These are phyloP conservation scores for Centropristis striata DNA, from an alignment of 2,113 vertebrate species.

Conservation along the genomic window DNA sequence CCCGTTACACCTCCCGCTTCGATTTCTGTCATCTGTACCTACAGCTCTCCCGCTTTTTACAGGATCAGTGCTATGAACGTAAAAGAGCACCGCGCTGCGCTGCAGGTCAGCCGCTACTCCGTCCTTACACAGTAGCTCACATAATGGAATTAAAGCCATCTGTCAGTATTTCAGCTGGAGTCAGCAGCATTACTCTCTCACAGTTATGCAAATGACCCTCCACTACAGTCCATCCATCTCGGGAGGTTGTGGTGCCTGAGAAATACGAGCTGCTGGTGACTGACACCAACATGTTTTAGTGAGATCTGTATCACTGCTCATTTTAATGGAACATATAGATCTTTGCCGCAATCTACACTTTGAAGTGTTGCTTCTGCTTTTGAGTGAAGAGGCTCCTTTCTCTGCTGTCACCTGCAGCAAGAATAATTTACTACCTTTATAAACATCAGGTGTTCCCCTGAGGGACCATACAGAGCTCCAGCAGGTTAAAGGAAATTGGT, in stretches of 20 bases:
- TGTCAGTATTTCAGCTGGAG: constrained; percentile 62
- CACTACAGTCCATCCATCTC: constrained; percentile 40
- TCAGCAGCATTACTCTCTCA: constrained; percentile 66
- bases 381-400: constrained; percentile 5
- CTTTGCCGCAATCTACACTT: neutral
- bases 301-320: constrained; percentile 29
- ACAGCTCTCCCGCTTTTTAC: constrained; percentile 3
- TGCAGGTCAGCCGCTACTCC: constrained; percentile 46
- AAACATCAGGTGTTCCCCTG: neutral
- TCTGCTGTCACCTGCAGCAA: constrained; percentile 4
- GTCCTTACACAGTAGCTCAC: constrained; percentile 51
- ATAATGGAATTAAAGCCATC: constrained; percentile 75
- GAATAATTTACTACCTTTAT: neutral
- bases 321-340: constrained; percentile 47
- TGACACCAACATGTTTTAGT: constrained; percentile 38
- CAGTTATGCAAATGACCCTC: constrained; percentile 59
- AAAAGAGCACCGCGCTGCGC: constrained; percentile 12
- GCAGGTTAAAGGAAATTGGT: constrained; percentile 6
- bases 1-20: constrained; percentile 33
- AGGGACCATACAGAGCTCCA: neutral
- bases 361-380: constrained; percentile 10
- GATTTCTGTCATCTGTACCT: constrained; percentile 47
- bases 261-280: constrained; percentile 32
- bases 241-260: neutral
- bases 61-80: neutral